Evolutionary conservation across 2,888 invertebrate genomes (phyloP), one percentile per base, ranked within the genome.

Genomic region (Drosophila basisetae): DNA sequence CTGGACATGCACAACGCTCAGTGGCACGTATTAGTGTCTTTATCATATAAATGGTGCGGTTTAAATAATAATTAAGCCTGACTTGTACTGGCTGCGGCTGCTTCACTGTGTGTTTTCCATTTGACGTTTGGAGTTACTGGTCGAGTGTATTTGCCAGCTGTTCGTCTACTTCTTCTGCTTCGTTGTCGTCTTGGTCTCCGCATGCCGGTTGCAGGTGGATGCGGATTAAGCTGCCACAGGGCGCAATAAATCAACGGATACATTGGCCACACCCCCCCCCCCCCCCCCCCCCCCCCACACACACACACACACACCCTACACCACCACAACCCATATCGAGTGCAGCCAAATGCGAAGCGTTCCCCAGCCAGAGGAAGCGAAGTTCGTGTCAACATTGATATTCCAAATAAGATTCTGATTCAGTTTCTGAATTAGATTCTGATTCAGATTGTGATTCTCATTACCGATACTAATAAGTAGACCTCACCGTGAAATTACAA

Each of bases 21-120:
- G 82, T 82, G 87, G 89, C 77, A 86, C 75, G 84, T 87, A 82
- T 75, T 84, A 79, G 76, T 82, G 78, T 84, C 83, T 88, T 88
- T 90, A 87, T 88, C 86, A 90, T 90, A 87, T 90, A 89, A 88
- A 88, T 90, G 90, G 83, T 78, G 80, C 89, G 89, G 84, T 90
- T 88, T 90, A 88, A 90, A 90, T 89, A 89, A 90, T 90, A 88
- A 90, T 88, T 85, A 89, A 83, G 68, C 69, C 52, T 31, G 58
- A 68, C 69, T 71, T 62, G 68, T 22, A 49, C 66, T 62, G 55
- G 37, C 10, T 61, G 31, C 13, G 25, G 50, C 65, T 62, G 47
- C 56, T 18, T 52, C 47, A 18, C 22, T 28, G 11, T 54, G 49
- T 22, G 22, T 16, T 68, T 60, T 47, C 18, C 13, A 30, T 37